phyloP scores from a whole-genome alignment of 2,888 invertebrate species.

The Creontiades dilutus region DNA sequence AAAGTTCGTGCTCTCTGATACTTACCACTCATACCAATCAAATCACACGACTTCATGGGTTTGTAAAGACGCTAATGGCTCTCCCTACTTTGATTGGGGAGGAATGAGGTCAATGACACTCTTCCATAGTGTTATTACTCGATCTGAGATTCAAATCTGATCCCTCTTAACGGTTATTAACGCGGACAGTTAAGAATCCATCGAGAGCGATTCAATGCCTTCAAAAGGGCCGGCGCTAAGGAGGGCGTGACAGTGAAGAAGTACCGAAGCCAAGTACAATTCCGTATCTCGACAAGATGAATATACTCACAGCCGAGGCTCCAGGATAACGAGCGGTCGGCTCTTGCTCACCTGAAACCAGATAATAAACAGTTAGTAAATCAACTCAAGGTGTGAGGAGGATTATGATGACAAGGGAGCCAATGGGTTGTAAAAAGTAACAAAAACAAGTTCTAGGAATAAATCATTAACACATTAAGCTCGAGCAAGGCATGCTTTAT shows the following conservation, averaged over 20 bases:
- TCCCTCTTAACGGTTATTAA: constrained; percentile 18
- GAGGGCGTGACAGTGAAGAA: constrained; percentile 35
- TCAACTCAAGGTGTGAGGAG: constrained; percentile 37
- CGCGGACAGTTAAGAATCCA: constrained; percentile 9
- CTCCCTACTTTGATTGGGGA: neutral
- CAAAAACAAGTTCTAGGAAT: neutral
- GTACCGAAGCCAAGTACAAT: neutral
- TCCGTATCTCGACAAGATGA: constrained; percentile 28
- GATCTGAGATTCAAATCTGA: neutral
- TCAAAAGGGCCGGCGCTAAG: constrained; percentile 35
- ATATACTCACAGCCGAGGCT: constrained; percentile 7
- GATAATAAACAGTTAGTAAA: constrained; percentile 40
- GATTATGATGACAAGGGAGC: constrained; percentile 5
- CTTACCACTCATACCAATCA: too few relatives aligned
- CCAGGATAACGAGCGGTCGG: neutral
- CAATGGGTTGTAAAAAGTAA: neutral
- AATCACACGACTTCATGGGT: too few relatives aligned
- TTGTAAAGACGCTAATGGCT: too few relatives aligned
- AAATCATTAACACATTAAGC: neutral
- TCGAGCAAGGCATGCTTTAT: neutral
- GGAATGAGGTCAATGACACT: constrained; percentile 4
- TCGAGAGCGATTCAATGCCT: constrained; percentile 1
- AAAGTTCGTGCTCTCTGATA: too few relatives aligned
- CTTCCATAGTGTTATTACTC: neutral
- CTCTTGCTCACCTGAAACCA: constrained; percentile 16